Conservation (phyloP, 2,113 vertebrate species). For the Python bivittatus region DNA sequence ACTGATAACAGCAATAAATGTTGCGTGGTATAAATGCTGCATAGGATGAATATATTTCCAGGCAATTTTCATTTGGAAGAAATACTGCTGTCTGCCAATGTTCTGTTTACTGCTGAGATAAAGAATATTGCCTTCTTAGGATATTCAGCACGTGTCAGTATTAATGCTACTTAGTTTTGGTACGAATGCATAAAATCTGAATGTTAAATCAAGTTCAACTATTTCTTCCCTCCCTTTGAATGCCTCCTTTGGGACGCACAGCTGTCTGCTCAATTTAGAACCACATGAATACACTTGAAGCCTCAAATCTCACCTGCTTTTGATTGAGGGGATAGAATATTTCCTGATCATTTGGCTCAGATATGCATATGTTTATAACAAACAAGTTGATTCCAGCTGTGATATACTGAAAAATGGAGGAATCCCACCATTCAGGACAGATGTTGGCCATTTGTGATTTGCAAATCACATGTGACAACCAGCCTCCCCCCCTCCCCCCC, state of each 20-base stretch:
- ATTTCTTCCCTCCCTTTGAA: not conserved
- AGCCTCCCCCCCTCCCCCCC: not conserved
- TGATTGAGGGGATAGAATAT: not conserved
- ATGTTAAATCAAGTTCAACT: not conserved
- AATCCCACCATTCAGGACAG: not conserved
- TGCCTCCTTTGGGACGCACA: not conserved
- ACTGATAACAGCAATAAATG: conserved; percentile 26
- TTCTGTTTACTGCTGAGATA: conserved; percentile 55
- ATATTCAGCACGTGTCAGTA: conserved; percentile 45
- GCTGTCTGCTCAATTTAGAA: not conserved
- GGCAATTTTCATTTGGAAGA: conserved; percentile 53
- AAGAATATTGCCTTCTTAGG: conserved; percentile 50
- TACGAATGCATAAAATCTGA: conserved; percentile 9
- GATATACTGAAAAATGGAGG: not conserved
- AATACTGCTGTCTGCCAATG: conserved; percentile 33
- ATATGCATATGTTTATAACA: conserved; percentile 13
- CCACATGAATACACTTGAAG: conserved; percentile 41
- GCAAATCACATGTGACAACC: not conserved
- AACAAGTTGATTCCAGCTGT: conserved; percentile 30
- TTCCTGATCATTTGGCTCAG: conserved; percentile 27
- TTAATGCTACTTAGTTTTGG: conserved; percentile 40
- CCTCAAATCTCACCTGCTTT: conserved; percentile 25
- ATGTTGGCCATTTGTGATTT: not conserved
- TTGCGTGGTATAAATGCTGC: conserved; percentile 23
- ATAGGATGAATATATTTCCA: conserved; percentile 49